Evolutionary conservation across 1,140 invertebrate species (phyloP), one percentile per base, ranked within the genome.

Genomic region (Arion vulgaris): DNA sequence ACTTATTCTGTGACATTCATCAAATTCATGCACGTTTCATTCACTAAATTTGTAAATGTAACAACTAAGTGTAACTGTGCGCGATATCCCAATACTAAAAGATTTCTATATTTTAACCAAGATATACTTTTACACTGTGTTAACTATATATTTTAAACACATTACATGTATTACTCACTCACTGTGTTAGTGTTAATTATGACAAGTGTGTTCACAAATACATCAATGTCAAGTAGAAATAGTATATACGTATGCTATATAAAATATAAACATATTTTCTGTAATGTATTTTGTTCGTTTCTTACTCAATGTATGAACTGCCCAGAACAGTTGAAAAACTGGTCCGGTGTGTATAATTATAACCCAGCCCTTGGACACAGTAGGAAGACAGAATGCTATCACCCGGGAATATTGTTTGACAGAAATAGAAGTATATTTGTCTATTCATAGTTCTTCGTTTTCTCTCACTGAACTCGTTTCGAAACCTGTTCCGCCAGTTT

Each of bases 401-500:
- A 32, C 51, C 76, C 51, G 1, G n/a, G 28, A 49, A 66, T 53
- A 34, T 26, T 38, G n/a, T n/a, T n/a, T n/a, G 51, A 79, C 36
- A 69, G 36, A 80, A 71, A 80, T 69, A 80, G 68, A 9, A 38
- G 5, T 11, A 36, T 7, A 32, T 2, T 53, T 4, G 74, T 36
- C 26, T 79, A 38, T 79, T 66, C 76, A 79, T 79, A 66, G 51
- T 32, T 32, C 34, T 1, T 28, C 4, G 26, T 19, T 2, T 41
- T 19, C 39, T 79, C 26, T 79, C 78, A 71, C 9, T 53, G 36
- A 71, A 80, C 78, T 41, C 19, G 78, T 4, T 71, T 69, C 38
- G 68, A 80, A 80, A 80, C 78, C 78, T 69, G 78, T 80, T 80
- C 78, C 41, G n/a, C 78, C 45, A 80, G 66, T 80, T 80, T 51